Percentiles rank a stretch among this genome's conserved stretches.
Conservation (phyloP, 2,797 vertebrate genomes). For the Alosa sapidissima region DNA sequence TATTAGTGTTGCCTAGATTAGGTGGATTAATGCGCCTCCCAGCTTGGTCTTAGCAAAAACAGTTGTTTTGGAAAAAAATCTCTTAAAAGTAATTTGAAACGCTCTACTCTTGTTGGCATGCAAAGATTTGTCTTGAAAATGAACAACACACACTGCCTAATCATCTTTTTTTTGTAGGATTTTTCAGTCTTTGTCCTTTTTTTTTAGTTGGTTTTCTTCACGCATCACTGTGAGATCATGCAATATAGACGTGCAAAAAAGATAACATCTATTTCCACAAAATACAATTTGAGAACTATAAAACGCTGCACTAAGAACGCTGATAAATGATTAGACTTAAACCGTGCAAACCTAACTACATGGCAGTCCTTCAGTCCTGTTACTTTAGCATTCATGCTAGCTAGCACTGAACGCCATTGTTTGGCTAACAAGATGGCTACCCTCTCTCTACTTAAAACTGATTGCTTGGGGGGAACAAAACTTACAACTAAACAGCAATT, state of each 20-base stretch:
- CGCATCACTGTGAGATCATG: slow-evolving; percentile 82
- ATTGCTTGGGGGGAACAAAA: slow-evolving; percentile 64
- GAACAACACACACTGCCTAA: slow-evolving; percentile 70
- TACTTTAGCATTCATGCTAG: slow-evolving; percentile 71
- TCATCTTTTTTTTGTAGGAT: slow-evolving; percentile 53
- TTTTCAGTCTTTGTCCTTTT: slow-evolving; percentile 58
- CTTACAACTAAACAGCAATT: slow-evolving; percentile 64
- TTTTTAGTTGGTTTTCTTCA: slow-evolving; percentile 70
- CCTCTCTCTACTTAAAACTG: slow-evolving; percentile 58
- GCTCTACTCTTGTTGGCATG: slow-evolving; percentile 75
- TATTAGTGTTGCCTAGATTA: slow-evolving; percentile 51
- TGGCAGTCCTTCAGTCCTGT: slow-evolving; percentile 70
- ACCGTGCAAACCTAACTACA: slow-evolving; percentile 72
- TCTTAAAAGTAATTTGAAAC: slow-evolving; percentile 71
- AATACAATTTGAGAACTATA: slow-evolving; percentile 84
- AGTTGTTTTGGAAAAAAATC: slow-evolving; percentile 50
- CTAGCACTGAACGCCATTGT: slow-evolving; percentile 64
- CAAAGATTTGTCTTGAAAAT: slow-evolving; percentile 74
- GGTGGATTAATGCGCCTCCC: slow-evolving; percentile 55
- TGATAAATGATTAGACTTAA: slow-evolving; percentile 78
- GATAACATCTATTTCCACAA: slow-evolving; percentile 85
- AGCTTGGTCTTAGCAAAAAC: slow-evolving; percentile 55
- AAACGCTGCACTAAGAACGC: slow-evolving; percentile 82
- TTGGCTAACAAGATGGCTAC: slow-evolving; percentile 63
- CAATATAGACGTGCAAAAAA: slow-evolving; percentile 86